Base-by-base conservation (phyloP, 2,797 vertebrate species). In the Psittacula derbiana region DNA sequence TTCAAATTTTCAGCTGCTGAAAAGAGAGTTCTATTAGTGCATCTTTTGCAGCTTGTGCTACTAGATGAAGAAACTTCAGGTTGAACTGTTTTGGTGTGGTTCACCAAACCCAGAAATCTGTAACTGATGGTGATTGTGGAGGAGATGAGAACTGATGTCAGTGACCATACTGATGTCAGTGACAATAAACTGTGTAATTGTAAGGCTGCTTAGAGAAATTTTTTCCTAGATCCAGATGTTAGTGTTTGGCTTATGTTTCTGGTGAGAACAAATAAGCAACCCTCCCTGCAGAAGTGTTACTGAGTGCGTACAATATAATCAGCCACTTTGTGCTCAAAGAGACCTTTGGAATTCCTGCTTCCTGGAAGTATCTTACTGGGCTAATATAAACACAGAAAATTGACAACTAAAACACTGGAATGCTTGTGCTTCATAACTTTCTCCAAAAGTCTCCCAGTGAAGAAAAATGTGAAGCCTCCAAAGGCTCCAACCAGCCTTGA, bases 271-370 rank as follows among this genome's bases (percentile, higher is more conserved):
- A 82, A 58, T 8, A 84, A 19, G 10, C 60, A 76, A 16, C 6
- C 10, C 6, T 80, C 11, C 13, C 11, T 74, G 19, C 2, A 5
- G 4, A 8, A 1, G 0, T 43, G 24, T 61, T 40, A 62, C 15
- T 55, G 46, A 66, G 11, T 23, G 31, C 65, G 27, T 65, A 65
- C 28, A 65, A 47, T 8, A 24, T 4, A 10, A 69, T 44, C 46
- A 69, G 7, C 4, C 38, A 18, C 33, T 28, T 7, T 19, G 19
- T 16, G 12, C 38, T 55, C 57, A 38, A 81, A 70, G 9, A 74
- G 5, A 23, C 4, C 8, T 49, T 38, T 20, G n/a, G 24, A 43
- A 7, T 46, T 76, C 66, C 30, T 62, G 28, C 3, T 76, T 85
- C 81, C 67, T 80, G 55, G 28, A 52, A 30, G 3, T 31, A 19